Conservation (phyloP, 2,888 invertebrate genomes). For the Steinernema hermaphroditum region DNA sequence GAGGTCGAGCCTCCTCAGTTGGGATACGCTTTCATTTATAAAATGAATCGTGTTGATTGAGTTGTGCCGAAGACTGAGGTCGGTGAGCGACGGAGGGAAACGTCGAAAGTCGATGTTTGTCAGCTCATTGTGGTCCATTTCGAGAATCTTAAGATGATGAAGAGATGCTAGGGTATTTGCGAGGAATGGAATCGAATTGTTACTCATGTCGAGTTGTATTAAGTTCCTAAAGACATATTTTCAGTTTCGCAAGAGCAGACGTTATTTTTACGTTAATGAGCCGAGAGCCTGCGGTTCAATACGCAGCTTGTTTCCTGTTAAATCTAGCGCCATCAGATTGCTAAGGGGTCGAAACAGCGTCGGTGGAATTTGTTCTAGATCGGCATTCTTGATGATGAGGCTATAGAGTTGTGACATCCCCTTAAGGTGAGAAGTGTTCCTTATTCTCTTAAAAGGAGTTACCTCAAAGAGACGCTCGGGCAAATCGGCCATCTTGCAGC, state of each 20-base stretch:
- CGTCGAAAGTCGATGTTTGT: constrained; percentile 38
- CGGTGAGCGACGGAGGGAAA: constrained; percentile 35
- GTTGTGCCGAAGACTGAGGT: constrained; percentile 33
- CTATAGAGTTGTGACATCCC: constrained; percentile 54
- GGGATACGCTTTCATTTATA: constrained; percentile 31
- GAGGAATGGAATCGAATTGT: constrained; percentile 37
- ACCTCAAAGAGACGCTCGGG: constrained; percentile 51
- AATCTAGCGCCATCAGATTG: constrained; percentile 56
- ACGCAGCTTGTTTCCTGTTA: constrained; percentile 51
- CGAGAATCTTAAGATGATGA: constrained; percentile 35
- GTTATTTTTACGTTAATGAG: background rate
- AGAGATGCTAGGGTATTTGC: constrained; percentile 29
- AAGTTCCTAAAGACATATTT: constrained; percentile 31
- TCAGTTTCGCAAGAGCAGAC: background rate
- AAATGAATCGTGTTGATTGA: constrained; percentile 35
- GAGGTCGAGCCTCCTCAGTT: constrained; percentile 34
- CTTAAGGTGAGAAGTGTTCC: constrained; percentile 37
- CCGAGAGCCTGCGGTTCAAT: constrained; percentile 25
- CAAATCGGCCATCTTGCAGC: constrained; percentile 47
- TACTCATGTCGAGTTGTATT: constrained; percentile 39
- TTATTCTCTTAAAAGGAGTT: background rate
- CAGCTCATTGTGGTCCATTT: constrained; percentile 36
- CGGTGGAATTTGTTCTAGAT: constrained; percentile 47
- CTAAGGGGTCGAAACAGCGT: constrained; percentile 50
- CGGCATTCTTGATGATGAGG: constrained; percentile 52